A percentile compares a stretch with the other conserved stretches of the same genome.
Conservation (phyloP, 2,888 invertebrate species). For the Plutella xylostella region DNA sequence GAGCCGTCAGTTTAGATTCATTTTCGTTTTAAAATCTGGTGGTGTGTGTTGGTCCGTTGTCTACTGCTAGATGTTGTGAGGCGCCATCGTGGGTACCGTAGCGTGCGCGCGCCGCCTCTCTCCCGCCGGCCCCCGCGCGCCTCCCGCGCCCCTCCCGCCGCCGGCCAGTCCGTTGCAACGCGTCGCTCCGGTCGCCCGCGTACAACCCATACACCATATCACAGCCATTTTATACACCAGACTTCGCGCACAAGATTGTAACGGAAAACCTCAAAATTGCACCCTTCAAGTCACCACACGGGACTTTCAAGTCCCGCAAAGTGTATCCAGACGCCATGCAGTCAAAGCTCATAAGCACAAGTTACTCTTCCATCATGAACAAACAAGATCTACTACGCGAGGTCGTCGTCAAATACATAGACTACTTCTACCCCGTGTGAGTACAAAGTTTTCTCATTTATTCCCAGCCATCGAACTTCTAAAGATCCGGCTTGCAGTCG, state of each 20-base stretch:
- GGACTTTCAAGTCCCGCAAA: slow-evolving; percentile 11
- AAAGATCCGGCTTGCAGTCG: slow-evolving; percentile 7
- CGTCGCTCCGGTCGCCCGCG: slow-evolving; percentile 61
- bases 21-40: not conserved
- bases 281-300: slow-evolving; percentile 26
- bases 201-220: slow-evolving; percentile 22
- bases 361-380: slow-evolving; percentile 74
- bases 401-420: slow-evolving; percentile 78
- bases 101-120: slow-evolving; percentile 56
- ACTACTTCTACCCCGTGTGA: slow-evolving; percentile 79
- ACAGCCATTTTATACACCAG: slow-evolving; percentile 31
- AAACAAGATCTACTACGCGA: slow-evolving; percentile 76
- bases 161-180: slow-evolving; percentile 65
- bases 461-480: not conserved
- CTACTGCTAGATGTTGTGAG: slow-evolving; percentile 48
- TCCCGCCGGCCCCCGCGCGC: slow-evolving; percentile 45
- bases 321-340: slow-evolving; percentile 57
- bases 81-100: slow-evolving; percentile 60
- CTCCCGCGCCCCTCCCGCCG: slow-evolving; percentile 40
- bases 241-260: slow-evolving; percentile 34
- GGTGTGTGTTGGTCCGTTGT: not conserved
- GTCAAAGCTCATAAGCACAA: slow-evolving; percentile 70
- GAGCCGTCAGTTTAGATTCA: not conserved
- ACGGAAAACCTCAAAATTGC: slow-evolving; percentile 38
- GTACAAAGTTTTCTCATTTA: slow-evolving; percentile 34